phyloP scores from a whole-genome alignment of 2,797 vertebrate genomes.

The Pteronotus mesoamericanus region DNA sequence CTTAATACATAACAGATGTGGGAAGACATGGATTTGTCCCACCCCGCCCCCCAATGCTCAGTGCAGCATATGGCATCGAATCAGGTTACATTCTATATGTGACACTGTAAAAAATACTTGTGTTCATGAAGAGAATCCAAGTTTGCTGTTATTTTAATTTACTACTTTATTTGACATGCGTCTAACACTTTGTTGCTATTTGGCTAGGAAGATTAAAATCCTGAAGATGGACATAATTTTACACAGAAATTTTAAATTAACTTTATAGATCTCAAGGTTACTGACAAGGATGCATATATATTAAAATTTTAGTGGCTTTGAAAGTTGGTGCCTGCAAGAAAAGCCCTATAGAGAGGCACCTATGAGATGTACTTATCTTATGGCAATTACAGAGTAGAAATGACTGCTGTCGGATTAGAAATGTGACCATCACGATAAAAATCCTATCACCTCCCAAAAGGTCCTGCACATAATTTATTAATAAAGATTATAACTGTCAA shows the following conservation, averaged over 20 bases:
- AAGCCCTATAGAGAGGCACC: not conserved
- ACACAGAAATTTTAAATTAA: not conserved
- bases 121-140: not conserved
- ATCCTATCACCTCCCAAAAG: not conserved
- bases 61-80: conserved; percentile 49
- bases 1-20: conserved; percentile 78
- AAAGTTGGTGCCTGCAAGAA: not conserved
- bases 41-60: conserved; percentile 44
- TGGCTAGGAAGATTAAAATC: conserved; percentile 27
- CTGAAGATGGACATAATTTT: conserved; percentile 29
- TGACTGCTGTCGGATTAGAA: not conserved
- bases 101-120: conserved; percentile 38
- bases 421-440: not conserved
- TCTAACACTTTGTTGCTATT: not conserved
- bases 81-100: conserved; percentile 46
- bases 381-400: not conserved
- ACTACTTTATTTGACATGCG: not conserved
- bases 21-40: conserved; percentile 56
- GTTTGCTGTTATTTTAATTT: not conserved
- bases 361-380: not conserved
- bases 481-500: not conserved
- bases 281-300: not conserved
- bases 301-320: not conserved
- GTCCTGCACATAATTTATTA: not conserved
- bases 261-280: not conserved